Evolutionary conservation across 1,140 invertebrate genomes (phyloP).

Genomic region (Chironomus striatipennis): DNA sequence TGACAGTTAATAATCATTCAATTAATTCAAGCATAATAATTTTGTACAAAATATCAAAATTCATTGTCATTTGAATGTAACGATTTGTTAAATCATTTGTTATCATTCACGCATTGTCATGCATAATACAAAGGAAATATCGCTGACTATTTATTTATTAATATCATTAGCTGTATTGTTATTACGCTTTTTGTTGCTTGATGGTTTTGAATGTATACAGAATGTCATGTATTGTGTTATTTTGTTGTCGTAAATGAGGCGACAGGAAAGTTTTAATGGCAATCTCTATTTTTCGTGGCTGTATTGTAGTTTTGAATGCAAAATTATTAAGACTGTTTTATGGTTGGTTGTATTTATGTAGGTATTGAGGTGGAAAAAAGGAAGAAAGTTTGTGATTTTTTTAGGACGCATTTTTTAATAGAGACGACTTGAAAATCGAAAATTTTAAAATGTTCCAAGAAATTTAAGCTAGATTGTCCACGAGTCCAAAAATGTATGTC

Average conservation of each 20-base stretch:
- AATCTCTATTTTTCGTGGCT: background rate
- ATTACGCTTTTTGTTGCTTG: background rate
- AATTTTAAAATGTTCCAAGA: too few relatives aligned
- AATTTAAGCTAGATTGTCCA: too few relatives aligned
- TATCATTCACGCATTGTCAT: slow-evolving; percentile 8
- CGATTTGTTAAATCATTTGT: slow-evolving; percentile 2
- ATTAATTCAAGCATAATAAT: background rate
- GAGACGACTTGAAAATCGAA: too few relatives aligned
- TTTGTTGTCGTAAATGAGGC: background rate
- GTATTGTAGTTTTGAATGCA: background rate
- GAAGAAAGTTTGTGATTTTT: too few relatives aligned
- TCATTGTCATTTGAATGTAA: background rate
- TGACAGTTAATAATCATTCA: background rate
- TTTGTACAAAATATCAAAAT: background rate
- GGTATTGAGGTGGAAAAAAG: too few relatives aligned
- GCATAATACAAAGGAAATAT: background rate
- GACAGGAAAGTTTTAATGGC: background rate
- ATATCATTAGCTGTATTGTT: background rate
- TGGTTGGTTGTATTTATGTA: too few relatives aligned
- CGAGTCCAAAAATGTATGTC: too few relatives aligned
- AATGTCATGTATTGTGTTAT: background rate
- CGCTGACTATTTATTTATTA: background rate
- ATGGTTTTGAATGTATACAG: background rate
- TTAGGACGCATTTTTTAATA: too few relatives aligned
- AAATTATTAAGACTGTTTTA: background rate